Percentiles rank a stretch among this genome's conserved stretches.
Evolutionary conservation across 2,797 vertebrate species (phyloP).

Genomic region (Gila robusta): DNA sequence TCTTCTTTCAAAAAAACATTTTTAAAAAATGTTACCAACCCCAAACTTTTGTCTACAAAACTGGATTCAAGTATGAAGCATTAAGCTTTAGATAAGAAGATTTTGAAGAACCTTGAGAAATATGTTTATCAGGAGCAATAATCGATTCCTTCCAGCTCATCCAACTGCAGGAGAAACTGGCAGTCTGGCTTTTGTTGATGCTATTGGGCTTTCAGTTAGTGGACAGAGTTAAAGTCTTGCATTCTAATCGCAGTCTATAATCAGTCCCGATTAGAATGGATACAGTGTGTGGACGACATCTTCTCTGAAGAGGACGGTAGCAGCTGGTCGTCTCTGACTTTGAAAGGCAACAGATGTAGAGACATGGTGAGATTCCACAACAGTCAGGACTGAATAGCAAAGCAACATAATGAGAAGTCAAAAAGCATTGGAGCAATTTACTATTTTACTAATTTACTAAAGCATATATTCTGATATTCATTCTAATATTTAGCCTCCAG

Average conservation of each 20-base stretch:
- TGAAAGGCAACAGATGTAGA: conserved; percentile 36
- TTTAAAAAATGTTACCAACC: accelerated
- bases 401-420: not conserved
- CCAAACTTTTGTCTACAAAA: not conserved
- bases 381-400: not conserved
- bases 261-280: conserved; percentile 27
- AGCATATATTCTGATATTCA: not conserved
- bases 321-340: conserved; percentile 19
- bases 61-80: not conserved
- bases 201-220: conserved; percentile 5
- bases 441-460: not conserved
- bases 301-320: conserved; percentile 18
- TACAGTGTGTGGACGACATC: conserved; percentile 7
- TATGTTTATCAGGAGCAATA: not conserved
- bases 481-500: not conserved
- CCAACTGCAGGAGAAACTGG: not conserved
- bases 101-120: conserved; percentile 3
- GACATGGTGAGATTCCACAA: not conserved
- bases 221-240: conserved; percentile 11
- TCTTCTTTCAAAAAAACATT: not conserved
- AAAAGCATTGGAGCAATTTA: not conserved
- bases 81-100: not conserved
- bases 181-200: conserved; percentile 12
- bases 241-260: conserved; percentile 31
- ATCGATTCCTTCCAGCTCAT: not conserved